Evolutionary conservation across 2,888 invertebrate species (phyloP).

Genomic region (Ophion ventricosus): DNA sequence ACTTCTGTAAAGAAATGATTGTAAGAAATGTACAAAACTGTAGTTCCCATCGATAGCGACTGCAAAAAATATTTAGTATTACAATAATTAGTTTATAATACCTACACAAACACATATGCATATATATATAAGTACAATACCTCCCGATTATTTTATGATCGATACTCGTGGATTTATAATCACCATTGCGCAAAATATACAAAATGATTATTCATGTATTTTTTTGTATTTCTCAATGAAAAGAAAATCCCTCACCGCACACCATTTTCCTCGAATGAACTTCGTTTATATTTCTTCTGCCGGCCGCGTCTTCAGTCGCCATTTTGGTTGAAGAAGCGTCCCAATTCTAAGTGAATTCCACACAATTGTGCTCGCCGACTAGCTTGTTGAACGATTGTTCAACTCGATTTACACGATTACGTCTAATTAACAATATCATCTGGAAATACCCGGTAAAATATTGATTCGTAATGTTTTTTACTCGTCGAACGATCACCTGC

Average conservation of each 20-base stretch:
- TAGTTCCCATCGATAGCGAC: conserved; percentile 57
- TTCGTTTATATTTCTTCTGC: not conserved
- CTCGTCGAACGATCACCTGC: too few relatives aligned
- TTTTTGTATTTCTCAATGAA: not conserved
- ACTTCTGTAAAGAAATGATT: not conserved
- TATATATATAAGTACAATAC: conserved; percentile 28
- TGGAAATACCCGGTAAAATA: too few relatives aligned
- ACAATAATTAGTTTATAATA: conserved; percentile 41
- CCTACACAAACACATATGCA: not conserved
- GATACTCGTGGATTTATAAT: conserved; percentile 48
- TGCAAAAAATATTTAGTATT: conserved; percentile 63
- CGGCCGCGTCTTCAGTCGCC: too few relatives aligned
- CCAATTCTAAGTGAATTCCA: too few relatives aligned
- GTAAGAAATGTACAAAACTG: conserved; percentile 46
- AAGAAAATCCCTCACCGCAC: not conserved
- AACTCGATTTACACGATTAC: too few relatives aligned
- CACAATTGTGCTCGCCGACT: too few relatives aligned
- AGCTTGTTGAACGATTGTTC: too few relatives aligned
- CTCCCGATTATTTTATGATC: conserved; percentile 38
- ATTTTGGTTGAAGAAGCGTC: too few relatives aligned
- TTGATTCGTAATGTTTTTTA: too few relatives aligned
- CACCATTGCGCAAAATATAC: conserved; percentile 37
- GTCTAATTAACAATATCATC: too few relatives aligned
- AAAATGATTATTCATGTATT: conserved; percentile 3
- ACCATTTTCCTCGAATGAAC: not conserved